These are phyloP conservation scores for Cyrtodaria siliqua DNA, from an alignment of 2,888 invertebrate genomes.

Conservation along the genomic window DNA sequence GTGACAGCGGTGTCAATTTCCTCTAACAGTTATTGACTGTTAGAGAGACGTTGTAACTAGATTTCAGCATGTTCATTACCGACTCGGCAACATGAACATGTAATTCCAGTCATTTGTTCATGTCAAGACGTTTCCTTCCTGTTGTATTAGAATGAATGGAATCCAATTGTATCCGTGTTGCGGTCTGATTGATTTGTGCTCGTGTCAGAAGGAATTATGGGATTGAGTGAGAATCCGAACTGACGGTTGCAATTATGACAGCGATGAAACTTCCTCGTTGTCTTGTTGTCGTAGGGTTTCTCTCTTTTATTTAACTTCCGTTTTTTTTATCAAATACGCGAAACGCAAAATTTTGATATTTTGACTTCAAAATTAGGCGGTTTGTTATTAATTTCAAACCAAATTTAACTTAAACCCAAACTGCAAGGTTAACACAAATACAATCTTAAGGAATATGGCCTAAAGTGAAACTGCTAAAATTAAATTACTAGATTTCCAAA, in stretches of 20 bases:
- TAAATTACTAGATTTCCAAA: neutral
- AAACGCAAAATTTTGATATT: too few relatives aligned
- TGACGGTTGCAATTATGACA: constrained; percentile 37
- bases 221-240: constrained; percentile 29
- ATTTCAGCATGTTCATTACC: constrained; percentile 63
- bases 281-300: too few relatives aligned
- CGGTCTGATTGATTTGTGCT: constrained; percentile 53
- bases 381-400: too few relatives aligned
- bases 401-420: too few relatives aligned
- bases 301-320: too few relatives aligned
- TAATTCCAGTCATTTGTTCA: constrained; percentile 68
- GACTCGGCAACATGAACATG: constrained; percentile 44
- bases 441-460: too few relatives aligned
- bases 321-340: too few relatives aligned
- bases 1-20: constrained; percentile 61
- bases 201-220: constrained; percentile 44
- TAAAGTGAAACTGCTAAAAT: too few relatives aligned
- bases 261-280: too few relatives aligned
- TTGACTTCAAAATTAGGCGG: too few relatives aligned
- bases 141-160: constrained; percentile 52
- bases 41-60: constrained; percentile 56
- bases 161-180: constrained; percentile 59
- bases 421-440: too few relatives aligned
- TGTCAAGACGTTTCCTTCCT: constrained; percentile 64
- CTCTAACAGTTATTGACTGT: constrained; percentile 60